Base-by-base conservation (phyloP, 2,113 vertebrate species). In the Cyprinodon variegatus region DNA sequence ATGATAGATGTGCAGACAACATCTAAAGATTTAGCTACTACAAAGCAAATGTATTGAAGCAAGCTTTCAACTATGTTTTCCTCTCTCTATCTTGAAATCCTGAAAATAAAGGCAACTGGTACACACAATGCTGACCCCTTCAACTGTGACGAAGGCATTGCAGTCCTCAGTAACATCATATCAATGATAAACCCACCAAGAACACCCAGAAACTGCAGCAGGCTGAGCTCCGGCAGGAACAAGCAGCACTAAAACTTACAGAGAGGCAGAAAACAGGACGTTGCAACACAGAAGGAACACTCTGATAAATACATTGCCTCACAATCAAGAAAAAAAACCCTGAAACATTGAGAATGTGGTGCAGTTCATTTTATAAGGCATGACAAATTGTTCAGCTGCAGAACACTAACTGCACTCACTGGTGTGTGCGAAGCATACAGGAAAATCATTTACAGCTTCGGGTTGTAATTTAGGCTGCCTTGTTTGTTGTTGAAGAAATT, bases 361-460 rank as follows among this genome's bases (percentile, higher is more conserved):
- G 74, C 64, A 40, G 62, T 68, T 67, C 13, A 75, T 79, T 84
- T 81, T 79, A 89, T 70, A 84, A 70, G 62, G 64, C 84, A 72
- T 79, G 77, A 76, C 78, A 84, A 83, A 86, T 70, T 86, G 79
- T 70, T 76, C 72, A 59, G 63, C 65, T 72, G 67, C 68, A 61
- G 70, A 74, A 77, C 67, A 77, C 61, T 62, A 80, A 48, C 20
- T n/a, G 71, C 66, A 69, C 50, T 80, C 74, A 59, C 20, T 72
- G 77, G 39, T 77, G 79, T 64, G 3, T 65, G 71, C 76, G 57
- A 77, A 83, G 71, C 79, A 85, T 80, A 76, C 65, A 78, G 60
- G 77, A 71, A 80, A 76, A 83, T 90, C 76, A 76, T 86, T 86
- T 80, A 79, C 82, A 70, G 72, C 83, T 79, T 69, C 65, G 41